A percentile compares a stretch with the other conserved stretches of the same genome.
Conservation (phyloP, 2,113 vertebrate species). For the Mesembrinibis cayennensis region DNA sequence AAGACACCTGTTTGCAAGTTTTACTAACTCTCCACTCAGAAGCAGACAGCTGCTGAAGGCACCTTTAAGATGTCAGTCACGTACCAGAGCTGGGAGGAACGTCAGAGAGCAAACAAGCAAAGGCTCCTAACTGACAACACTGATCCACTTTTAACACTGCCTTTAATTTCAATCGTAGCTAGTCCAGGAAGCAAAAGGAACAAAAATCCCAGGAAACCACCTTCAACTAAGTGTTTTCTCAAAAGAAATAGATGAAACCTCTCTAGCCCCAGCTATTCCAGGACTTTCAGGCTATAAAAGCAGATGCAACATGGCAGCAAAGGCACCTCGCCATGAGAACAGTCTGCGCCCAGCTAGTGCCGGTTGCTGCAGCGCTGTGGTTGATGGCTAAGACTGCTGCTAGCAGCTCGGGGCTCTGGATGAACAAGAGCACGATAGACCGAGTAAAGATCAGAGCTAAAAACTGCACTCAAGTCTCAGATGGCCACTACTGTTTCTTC, state of each 20-base stretch:
- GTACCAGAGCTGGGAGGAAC: not conserved
- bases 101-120: not conserved
- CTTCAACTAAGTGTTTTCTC: not conserved
- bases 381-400: not conserved
- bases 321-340: not conserved
- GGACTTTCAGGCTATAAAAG: not conserved
- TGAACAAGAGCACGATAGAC: not conserved
- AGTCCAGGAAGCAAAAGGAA: not conserved
- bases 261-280: not conserved
- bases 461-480: not conserved
- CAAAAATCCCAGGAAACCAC: not conserved
- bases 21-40: not conserved
- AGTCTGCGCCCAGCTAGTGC: not conserved
- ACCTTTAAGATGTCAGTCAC: not conserved
- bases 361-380: not conserved
- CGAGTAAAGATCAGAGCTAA: not conserved
- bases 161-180: not conserved
- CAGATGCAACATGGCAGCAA: not conserved
- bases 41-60: not conserved
- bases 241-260: not conserved
- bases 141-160: not conserved
- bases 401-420: not conserved
- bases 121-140: not conserved
- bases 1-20: not conserved
- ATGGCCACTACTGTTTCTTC: not conserved